A percentile compares a stretch with the other conserved stretches of the same genome.
phyloP scores from a whole-genome alignment of 2,888 invertebrate species.

The Cheilosia grossa region DNA sequence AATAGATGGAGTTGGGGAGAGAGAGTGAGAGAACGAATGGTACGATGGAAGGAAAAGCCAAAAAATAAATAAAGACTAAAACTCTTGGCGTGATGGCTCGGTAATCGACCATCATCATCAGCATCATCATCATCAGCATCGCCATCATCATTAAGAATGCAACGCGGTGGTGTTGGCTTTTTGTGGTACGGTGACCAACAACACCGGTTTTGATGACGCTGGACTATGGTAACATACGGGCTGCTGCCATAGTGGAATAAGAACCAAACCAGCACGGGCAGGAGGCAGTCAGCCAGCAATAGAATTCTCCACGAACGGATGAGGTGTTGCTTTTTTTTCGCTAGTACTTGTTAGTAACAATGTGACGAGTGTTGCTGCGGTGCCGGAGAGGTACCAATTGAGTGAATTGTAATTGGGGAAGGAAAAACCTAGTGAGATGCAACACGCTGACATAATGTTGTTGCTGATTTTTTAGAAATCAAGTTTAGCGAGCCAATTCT shows the following conservation, averaged over 20 bases:
- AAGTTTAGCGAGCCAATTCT: no score
- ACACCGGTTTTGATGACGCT: slow-evolving; percentile 60
- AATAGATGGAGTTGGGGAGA: slow-evolving; percentile 4
- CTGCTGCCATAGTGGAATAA: slow-evolving; percentile 17
- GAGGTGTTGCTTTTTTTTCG: neutral
- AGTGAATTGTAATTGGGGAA: no score
- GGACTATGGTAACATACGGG: slow-evolving; percentile 33
- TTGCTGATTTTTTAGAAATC: no score
- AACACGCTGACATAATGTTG: no score
- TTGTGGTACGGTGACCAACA: slow-evolving; percentile 61
- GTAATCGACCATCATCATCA: slow-evolving; percentile 52
- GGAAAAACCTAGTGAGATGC: no score
- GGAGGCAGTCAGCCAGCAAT: neutral
- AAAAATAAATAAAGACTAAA: no score
- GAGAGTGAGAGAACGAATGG: slow-evolving; percentile 22
- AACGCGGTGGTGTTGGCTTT: slow-evolving; percentile 44
- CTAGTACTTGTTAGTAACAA: neutral
- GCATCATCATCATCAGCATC: slow-evolving; percentile 29
- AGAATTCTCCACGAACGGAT: slow-evolving; percentile 35
- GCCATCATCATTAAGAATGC: slow-evolving; percentile 36
- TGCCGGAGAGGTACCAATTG: neutral
- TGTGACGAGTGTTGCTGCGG: slow-evolving; percentile 2
- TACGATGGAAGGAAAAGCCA: neutral
- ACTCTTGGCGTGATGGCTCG: slow-evolving; percentile 38
- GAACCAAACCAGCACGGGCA: slow-evolving; percentile 19